These are phyloP conservation scores for Morphnarchus princeps DNA, from an alignment of 2,113 vertebrate species.

Conservation along the genomic window DNA sequence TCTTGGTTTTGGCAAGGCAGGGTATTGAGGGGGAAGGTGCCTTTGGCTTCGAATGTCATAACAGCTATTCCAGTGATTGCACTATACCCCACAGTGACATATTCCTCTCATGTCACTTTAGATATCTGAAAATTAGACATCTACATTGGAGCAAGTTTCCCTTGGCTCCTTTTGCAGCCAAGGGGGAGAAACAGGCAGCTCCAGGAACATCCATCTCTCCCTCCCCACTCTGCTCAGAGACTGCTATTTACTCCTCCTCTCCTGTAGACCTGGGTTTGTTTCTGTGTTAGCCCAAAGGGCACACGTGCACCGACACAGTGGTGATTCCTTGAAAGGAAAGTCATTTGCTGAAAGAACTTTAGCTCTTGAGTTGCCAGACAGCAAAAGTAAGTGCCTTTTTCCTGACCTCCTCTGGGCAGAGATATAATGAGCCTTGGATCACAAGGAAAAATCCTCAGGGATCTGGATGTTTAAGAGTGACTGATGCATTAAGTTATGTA, in stretches of 20 bases:
- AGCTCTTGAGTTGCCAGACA: not conserved
- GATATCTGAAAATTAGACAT: not conserved
- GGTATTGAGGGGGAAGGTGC: not conserved
- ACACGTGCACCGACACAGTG: accelerated
- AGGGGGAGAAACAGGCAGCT: not conserved
- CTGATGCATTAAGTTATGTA: not conserved
- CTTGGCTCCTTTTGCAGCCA: not conserved
- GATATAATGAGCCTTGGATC: not conserved
- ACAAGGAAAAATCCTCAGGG: not conserved
- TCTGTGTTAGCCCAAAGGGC: not conserved
- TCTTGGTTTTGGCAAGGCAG: not conserved
- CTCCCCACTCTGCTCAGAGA: not conserved
- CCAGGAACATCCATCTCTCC: not conserved
- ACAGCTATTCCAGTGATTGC: not conserved
- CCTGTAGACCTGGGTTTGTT: not conserved
- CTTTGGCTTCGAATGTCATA: not conserved
- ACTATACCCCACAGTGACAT: not conserved
- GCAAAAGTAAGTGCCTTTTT: not conserved
- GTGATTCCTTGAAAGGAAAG: not conserved
- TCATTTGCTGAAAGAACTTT: not conserved
- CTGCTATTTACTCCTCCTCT: not conserved
- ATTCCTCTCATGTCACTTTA: not conserved
- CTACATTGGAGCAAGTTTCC: not conserved
- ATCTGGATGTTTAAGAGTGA: not conserved
- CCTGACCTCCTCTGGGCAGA: not conserved